Percentiles rank a stretch among this genome's conserved stretches.
phyloP scores from a whole-genome alignment of 2,888 invertebrate species.

The Myopa tessellatipennis region DNA sequence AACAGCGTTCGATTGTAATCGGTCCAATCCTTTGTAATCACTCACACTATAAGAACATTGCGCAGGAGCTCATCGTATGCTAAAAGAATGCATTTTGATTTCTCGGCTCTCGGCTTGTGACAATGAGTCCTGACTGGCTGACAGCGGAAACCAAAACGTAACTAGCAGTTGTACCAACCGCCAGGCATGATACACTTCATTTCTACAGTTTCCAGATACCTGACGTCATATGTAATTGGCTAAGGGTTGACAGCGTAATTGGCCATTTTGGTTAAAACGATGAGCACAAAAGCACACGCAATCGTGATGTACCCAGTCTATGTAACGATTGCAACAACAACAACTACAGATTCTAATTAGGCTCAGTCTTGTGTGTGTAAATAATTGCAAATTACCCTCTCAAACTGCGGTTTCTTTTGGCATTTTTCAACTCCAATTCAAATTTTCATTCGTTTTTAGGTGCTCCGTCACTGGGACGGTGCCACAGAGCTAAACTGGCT shows the following conservation, averaged over 20 bases:
- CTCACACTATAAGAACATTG: too few species aligned
- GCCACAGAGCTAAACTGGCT: background rate
- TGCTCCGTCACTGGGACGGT: background rate
- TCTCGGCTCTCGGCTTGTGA: background rate
- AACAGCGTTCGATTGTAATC: background rate
- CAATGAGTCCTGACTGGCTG: background rate
- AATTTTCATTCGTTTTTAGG: background rate
- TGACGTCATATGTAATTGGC: slow-evolving; percentile 44
- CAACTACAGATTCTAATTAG: background rate
- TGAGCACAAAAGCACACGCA: background rate
- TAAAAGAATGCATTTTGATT: background rate
- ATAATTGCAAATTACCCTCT: slow-evolving; percentile 31
- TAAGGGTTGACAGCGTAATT: slow-evolving; percentile 50
- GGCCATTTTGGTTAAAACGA: slow-evolving; percentile 40
- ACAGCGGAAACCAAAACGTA: background rate
- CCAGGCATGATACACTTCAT: background rate
- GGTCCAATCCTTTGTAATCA: too few species aligned
- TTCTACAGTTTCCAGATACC: background rate
- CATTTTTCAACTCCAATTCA: background rate
- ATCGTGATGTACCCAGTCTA: background rate
- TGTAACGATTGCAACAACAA: background rate
- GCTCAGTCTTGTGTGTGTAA: slow-evolving; percentile 1
- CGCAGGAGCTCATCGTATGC: too few species aligned
- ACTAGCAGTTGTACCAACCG: background rate
- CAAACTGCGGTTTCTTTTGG: slow-evolving; percentile 13